Conservation (phyloP, 2,888 invertebrate species). For the Spialia ferax region DNA sequence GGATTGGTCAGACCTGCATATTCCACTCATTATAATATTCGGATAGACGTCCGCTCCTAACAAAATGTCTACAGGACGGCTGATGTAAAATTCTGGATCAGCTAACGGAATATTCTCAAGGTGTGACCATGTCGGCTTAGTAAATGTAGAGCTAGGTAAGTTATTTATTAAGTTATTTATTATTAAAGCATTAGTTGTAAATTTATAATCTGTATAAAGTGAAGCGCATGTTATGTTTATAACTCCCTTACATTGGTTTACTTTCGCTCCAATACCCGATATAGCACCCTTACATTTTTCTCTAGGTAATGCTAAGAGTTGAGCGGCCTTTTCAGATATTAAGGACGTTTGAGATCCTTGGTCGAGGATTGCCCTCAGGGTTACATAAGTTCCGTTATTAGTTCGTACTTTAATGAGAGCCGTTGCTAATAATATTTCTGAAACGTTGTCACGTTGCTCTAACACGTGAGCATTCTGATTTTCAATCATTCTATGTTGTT, state of each 20-base stretch:
- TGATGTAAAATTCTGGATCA: neutral
- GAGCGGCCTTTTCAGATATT: constrained; percentile 44
- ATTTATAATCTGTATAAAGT: neutral
- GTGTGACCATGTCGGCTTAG: neutral
- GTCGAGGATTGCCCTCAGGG: constrained; percentile 28
- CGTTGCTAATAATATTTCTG: too few species aligned
- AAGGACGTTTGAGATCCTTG: constrained; percentile 45
- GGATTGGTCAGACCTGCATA: neutral
- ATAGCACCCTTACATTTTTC: constrained; percentile 40
- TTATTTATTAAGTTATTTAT: neutral
- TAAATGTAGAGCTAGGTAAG: neutral
- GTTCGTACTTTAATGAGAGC: too few species aligned
- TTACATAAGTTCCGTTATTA: neutral
- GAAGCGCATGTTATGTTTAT: constrained; percentile 14
- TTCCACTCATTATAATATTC: neutral
- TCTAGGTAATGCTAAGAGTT: constrained; percentile 36
- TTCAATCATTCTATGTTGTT: too few species aligned
- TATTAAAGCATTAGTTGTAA: neutral
- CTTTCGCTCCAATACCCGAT: constrained; percentile 40
- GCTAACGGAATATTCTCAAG: neutral
- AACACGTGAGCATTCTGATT: too few species aligned
- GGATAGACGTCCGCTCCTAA: neutral
- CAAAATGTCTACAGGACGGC: neutral
- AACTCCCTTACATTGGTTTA: constrained; percentile 13
- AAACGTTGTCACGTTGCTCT: too few species aligned